Conservation (phyloP, 2,797 vertebrate species). For the Heliangelus exortis region DNA sequence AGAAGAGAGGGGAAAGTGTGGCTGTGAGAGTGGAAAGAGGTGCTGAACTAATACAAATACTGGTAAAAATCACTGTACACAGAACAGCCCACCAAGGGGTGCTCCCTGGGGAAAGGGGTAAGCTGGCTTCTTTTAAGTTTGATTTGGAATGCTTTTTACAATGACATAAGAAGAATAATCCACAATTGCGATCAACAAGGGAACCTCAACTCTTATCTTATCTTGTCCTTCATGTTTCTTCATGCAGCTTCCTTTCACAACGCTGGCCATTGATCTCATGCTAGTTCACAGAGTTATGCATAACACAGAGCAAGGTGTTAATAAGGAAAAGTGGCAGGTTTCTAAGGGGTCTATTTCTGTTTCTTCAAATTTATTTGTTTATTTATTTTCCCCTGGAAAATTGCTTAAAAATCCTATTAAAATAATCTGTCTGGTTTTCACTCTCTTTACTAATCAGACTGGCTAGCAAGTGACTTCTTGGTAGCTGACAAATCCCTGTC, state of each 20-base stretch:
- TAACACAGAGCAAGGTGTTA: background rate
- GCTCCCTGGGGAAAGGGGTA: background rate
- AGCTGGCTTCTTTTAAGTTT: background rate
- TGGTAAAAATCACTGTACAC: background rate
- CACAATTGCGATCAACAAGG: background rate
- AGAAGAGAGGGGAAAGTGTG: background rate
- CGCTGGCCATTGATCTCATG: background rate
- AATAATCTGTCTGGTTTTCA: background rate
- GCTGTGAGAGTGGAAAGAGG: background rate
- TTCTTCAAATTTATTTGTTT: background rate
- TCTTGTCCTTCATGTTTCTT: background rate
- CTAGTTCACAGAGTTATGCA: background rate
- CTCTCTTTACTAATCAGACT: background rate
- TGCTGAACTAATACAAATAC: background rate
- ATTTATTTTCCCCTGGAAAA: background rate
- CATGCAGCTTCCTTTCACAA: background rate
- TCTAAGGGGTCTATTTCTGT: background rate
- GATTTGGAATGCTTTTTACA: background rate
- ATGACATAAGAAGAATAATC: background rate
- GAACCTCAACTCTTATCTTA: background rate
- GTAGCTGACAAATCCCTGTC: conserved; percentile 13
- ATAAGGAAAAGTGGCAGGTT: background rate
- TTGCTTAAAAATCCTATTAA: background rate
- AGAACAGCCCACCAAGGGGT: background rate
- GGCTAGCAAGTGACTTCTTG: background rate